Base-by-base conservation (phyloP, 2,113 vertebrate species). In the Sander lucioperca region DNA sequence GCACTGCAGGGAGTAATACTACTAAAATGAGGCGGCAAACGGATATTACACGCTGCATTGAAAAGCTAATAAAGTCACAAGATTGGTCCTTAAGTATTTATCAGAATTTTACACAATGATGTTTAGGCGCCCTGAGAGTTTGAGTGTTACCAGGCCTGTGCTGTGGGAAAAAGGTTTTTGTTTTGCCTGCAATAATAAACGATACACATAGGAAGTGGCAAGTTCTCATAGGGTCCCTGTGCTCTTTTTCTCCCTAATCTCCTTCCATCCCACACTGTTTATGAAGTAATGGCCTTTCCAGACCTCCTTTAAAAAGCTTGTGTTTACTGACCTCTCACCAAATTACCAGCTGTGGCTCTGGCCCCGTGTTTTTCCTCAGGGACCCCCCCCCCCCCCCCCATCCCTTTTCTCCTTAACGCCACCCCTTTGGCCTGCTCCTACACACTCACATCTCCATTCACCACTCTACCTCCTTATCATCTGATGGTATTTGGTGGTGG, bases 301-400 rank as follows among this genome's bases (percentile, higher is more conserved):
- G 95, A 88, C 89, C 89, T 78, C 86, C 78, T 88, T 90, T 87
- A 90, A 94, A 94, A 92, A 91, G 83, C 88, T 83, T 86, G 79
- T 95, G 95, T 95, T 96, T 95, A 95, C 93, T 91, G 93, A 95
- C 93, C 94, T 94, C 89, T 94, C 91, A 92, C 92, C 93, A 94
- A 94, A 93, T 95, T 94, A 94, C 91, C 95, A 95, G 94, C 95
- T 95, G 95, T 81, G 70, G 76, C 90, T 84, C 88, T 89, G 89
- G 91, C 79, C 69, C 88, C 91, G 84, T 91, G 91, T 94, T 95
- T 89, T 90, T 91, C 93, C 89, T 79, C 69, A 45, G 93, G 91
- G 92, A 91, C 76, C 54, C 57, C 64, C 76, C 36, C 21, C 6
- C 18, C 61, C 19, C 36, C 21, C 6, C n/a, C 61, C n/a, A n/a